These are phyloP conservation scores for Tenualosa thibaudeaui DNA, from an alignment of 2,797 vertebrate species.

Conservation along the genomic window DNA sequence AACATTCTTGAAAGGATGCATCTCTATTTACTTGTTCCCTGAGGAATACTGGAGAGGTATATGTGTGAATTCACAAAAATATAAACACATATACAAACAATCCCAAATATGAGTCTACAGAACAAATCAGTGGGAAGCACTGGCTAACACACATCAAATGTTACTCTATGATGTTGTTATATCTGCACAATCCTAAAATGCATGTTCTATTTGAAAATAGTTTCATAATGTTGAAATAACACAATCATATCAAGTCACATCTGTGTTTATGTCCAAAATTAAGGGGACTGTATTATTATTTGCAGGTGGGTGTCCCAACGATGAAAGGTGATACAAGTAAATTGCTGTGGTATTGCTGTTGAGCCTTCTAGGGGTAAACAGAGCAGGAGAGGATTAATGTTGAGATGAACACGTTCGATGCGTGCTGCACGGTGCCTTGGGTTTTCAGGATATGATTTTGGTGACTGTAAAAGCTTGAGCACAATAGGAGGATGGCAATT, in stretches of 20 bases:
- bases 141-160: not conserved
- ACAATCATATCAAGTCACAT: not conserved
- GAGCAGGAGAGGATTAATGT: conserved; percentile 25
- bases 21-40: not conserved
- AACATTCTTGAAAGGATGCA: not conserved
- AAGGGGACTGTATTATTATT: conserved; percentile 14
- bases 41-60: not conserved
- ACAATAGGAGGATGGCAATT: conserved; percentile 38
- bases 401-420: conserved; percentile 39
- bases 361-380: not conserved
- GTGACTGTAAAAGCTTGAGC: conserved; percentile 36
- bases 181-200: not conserved
- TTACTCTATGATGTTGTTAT: not conserved
- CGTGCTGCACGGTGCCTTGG: conserved; percentile 11
- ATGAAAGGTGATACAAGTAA: not conserved
- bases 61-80: not conserved
- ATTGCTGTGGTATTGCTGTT: not conserved
- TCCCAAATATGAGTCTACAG: not conserved
- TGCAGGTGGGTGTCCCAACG: not conserved
- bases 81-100: not conserved
- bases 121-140: not conserved
- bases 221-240: not conserved
- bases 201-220: not conserved
- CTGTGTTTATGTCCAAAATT: not conserved
- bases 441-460: conserved; percentile 25